Percentiles rank a stretch among this genome's conserved stretches.
Conservation (phyloP, 2,888 invertebrate species). For the Hermodice carunculata region DNA sequence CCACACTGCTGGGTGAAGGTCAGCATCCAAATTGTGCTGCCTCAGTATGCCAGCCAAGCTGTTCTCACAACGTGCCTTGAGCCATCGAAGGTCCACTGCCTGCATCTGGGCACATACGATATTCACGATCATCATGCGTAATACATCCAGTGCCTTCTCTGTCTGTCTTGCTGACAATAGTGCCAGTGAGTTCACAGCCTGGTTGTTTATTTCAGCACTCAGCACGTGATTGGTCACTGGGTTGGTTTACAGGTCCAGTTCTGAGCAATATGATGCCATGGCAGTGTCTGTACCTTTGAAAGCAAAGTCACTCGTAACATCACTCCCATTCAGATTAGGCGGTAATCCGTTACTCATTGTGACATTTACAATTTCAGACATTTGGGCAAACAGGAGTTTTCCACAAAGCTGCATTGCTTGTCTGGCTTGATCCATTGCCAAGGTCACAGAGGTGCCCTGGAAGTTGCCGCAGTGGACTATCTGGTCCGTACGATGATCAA, state of each 20-base stretch:
- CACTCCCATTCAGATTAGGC: constrained; percentile 47
- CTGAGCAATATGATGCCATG: constrained; percentile 49
- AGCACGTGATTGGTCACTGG: constrained; percentile 49
- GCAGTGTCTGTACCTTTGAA: constrained; percentile 51
- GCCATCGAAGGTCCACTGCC: constrained; percentile 44
- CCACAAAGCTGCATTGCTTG: constrained; percentile 49
- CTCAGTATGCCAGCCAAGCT: background rate
- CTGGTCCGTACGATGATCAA: constrained; percentile 35
- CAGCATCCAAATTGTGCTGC: background rate
- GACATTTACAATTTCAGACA: constrained; percentile 46
- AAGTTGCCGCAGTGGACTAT: constrained; percentile 47
- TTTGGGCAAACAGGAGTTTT: constrained; percentile 48
- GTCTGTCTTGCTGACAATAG: constrained; percentile 40
- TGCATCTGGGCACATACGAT: constrained; percentile 34
- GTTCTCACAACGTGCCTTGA: constrained; percentile 16
- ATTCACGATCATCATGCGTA: constrained; percentile 48
- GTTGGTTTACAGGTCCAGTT: constrained; percentile 45
- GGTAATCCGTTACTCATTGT: constrained; percentile 44
- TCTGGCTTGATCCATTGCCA: constrained; percentile 49
- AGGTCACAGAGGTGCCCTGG: constrained; percentile 33
- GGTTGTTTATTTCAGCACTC: constrained; percentile 52
- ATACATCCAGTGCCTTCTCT: constrained; percentile 35
- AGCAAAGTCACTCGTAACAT: constrained; percentile 44
- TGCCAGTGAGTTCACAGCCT: constrained; percentile 50
- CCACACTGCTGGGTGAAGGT: background rate